Evolutionary conservation across 92 coral and sea anemone genomes (phyloP), one percentile per base, ranked within the genome.

Genomic region (Montipora capitata): DNA sequence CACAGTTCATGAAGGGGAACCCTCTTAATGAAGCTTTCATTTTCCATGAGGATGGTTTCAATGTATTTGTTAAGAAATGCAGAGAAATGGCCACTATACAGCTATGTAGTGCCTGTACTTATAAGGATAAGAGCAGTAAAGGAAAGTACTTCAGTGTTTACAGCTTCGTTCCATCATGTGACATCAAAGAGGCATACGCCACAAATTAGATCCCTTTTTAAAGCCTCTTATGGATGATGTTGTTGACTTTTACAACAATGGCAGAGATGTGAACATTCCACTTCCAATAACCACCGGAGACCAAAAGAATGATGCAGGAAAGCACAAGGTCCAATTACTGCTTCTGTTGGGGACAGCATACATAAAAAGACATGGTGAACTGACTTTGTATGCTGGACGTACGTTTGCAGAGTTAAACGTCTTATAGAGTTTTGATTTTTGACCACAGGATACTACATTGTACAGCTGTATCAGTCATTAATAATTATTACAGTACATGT

Each of bases 341-440:
- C 88, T 94, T 4, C 81, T 94, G 11, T 38, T 94, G 15, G 96
- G 93, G 11, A 91, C 96, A 35, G 94, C 96, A 3, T 93, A 91
- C 51, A 39, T 94, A 3, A 90, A 91, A 71, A 94, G 85, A 4
- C 96, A 94, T 82, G 91, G 81, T 3, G 94, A 94, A 85, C 75
- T 91, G 40, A 80, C 74, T 17, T 52, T 94, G 39, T 85, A 94
- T 91, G 92, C 94, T 48, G 92, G 88, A 87, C 94, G 92, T 94
- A 87, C 7, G 39, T 4, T 63, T 27, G 35, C 35, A 27, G 2
- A 27, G 35, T 27, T 27, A 27, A 27, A 27, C 35, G 1, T 27
- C 35, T 27, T 27, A 27, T 27, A 27, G 35, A 27, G 35, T 27
- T 27, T 27, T 27, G 2, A 27, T 27, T 27, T 27, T 27, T 27